Base-by-base conservation (phyloP, 1,140 invertebrate genomes). In the Elymnias hypermnestra region DNA sequence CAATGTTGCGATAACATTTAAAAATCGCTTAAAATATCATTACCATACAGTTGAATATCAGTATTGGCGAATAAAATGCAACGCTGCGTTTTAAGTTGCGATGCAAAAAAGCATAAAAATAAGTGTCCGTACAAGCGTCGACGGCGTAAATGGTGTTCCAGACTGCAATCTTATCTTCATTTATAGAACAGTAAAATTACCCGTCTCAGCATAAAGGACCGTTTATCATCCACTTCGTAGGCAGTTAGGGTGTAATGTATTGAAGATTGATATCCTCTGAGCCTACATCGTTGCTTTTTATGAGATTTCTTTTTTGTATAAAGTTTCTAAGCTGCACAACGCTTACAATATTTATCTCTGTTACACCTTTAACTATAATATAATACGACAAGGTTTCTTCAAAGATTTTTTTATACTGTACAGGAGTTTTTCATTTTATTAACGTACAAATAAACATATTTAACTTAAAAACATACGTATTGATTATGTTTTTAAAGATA, bases 171-270 rank as follows among this genome's bases (percentile, higher is more conserved):
- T 77, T 81, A 81, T 72, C 68, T 69, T 76, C 72, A 71, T 76
- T 81, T 81, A 77, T 81, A 74, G 76, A 63, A 69, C 73, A 74
- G 72, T 77, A 72, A 81, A 81, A 76, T 77, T 76, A 72, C 73
- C 54, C 57, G 52, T 72, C 63, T 62, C 68, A 72, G 67, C 59
- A 72, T 71, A 69, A 68, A 66, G 53, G 61, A 29, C 54, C 63
- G 61, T 77, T 74, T 74, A 77, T 76, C 75, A 76, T 72, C 62
- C 61, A 58, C 62, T 69, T 49, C 44, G 62, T 63, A 55, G 58
- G 63, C 64, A 70, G 67, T 73, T 72, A 71, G 60, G 53, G 62
- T 51, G 69, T 63, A 56, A 62, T 62, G 60, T 69, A 73, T 73
- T 63, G 60, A 76, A 73, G 65, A 76, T 73, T 73, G 72, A 76